Evolutionary conservation across 1,140 invertebrate species (phyloP), one percentile per base, ranked within the genome.

Genomic region (Drosophila tani): DNA sequence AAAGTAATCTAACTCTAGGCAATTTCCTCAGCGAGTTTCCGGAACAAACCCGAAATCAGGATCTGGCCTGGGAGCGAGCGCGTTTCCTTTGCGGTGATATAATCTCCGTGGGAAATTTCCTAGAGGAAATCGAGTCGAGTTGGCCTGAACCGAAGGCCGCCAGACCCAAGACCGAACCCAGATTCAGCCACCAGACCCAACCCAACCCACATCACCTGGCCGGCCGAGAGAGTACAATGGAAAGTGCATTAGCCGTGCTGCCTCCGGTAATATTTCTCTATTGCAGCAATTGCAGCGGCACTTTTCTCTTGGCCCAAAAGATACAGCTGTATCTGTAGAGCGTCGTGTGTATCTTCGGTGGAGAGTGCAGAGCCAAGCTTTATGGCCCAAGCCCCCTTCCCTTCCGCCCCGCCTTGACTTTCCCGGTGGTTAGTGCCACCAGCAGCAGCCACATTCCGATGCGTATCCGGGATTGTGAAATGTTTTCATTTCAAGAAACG

Each of bases 401-500:
- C 24, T 27, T 32, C 50, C 38, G 21, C 32, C 29, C 32, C 46
- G 14, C 6, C 14, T 11, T 35, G 35, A 56, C 50, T 74, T 63
- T 74, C 70, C 45, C 60, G 50, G 75, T 58, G 50, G 75, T 67
- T 66, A 58, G 62, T 66, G 71, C 74, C 60, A 67, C 50, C 68
- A 73, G 50, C 51, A 53, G 53, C 32, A 55, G 82, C 75, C 82
- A 77, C 85, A 90, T 90, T 90, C 85, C 85, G 67, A 90, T 91
- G 81, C 85, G 85, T 88, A 88, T 88, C 85, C 85, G 85, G 85
- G 85, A 90, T 88, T 88, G 85, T 88, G 81, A 88, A 88, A 88
- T 88, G 81, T 88, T 88, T 88, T 88, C 85, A 90, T 90, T 82
- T 84, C 79, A 69, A 90, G 66, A 88, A 64, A 75, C 50, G 75